phyloP scores from a whole-genome alignment of 1,140 invertebrate genomes.

The Manduca sexta region DNA sequence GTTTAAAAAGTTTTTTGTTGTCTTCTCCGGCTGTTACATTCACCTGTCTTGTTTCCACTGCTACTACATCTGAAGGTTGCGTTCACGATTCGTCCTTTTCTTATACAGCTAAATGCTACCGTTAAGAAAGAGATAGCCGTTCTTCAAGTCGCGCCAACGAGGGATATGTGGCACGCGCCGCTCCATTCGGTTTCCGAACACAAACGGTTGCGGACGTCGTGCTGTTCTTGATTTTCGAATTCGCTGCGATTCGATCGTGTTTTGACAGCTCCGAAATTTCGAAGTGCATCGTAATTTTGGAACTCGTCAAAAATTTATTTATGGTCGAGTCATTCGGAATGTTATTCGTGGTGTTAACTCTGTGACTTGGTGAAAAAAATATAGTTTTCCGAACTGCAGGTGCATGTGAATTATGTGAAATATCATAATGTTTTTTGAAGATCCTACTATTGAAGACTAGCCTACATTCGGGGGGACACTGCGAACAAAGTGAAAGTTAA shows the following conservation, averaged over 20 bases:
- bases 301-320: conserved; percentile 1
- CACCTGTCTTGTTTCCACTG: conserved; percentile 55
- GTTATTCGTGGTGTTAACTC: conserved; percentile 13
- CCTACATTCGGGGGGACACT: conserved; percentile 48
- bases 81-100: conserved; percentile 46
- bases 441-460: conserved; percentile 32
- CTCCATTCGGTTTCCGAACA: conserved; percentile 59
- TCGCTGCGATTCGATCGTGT: conserved; percentile 44
- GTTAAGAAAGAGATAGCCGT: conserved; percentile 49
- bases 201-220: conserved; percentile 31
- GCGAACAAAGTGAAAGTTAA: conserved; percentile 59
- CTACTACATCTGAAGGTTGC: conserved; percentile 37
- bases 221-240: conserved; percentile 19
- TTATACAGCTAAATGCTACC: conserved; percentile 17
- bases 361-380: conserved; percentile 7
- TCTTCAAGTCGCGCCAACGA: conserved; percentile 28
- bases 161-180: conserved; percentile 64
- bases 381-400: conserved; percentile 18
- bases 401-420: conserved; percentile 13
- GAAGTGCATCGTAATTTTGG: conserved; percentile 10
- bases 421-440: conserved; percentile 33
- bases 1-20: conserved; percentile 48
- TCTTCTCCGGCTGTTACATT: conserved; percentile 46
- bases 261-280: conserved; percentile 46
- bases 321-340: background rate